phyloP scores from a whole-genome alignment of 2,113 vertebrate species.

The Agelaius tricolor region DNA sequence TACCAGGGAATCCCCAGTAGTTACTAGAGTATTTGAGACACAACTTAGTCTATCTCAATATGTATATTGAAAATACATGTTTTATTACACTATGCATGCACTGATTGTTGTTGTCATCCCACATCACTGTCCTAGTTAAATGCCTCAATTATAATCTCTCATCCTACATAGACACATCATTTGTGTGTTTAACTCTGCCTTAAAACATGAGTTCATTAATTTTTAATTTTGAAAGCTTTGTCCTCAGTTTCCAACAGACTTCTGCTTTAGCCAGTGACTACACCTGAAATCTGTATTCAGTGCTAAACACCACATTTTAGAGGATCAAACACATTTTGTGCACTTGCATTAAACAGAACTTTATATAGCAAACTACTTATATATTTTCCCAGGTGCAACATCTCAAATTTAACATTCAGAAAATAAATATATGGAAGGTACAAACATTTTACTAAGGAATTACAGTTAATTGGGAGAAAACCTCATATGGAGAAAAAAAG shows the following conservation, averaged over 20 bases:
- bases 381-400: background rate
- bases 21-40: background rate
- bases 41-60: background rate
- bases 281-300: background rate
- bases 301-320: background rate
- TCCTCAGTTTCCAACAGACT: background rate
- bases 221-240: background rate
- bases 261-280: background rate
- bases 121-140: background rate
- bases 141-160: background rate
- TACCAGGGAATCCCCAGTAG: background rate
- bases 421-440: background rate
- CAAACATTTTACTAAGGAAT: background rate
- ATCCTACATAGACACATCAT: background rate
- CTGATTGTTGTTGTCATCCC: background rate
- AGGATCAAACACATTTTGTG: background rate
- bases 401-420: background rate
- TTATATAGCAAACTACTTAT: background rate
- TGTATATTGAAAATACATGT: background rate
- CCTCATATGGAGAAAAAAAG: background rate
- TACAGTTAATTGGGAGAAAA: background rate
- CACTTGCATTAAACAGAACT: background rate
- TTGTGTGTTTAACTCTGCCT: background rate
- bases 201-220: background rate
- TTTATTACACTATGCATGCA: background rate